Base-by-base conservation (phyloP, 1,140 invertebrate species). In the Piezodorus guildinii region DNA sequence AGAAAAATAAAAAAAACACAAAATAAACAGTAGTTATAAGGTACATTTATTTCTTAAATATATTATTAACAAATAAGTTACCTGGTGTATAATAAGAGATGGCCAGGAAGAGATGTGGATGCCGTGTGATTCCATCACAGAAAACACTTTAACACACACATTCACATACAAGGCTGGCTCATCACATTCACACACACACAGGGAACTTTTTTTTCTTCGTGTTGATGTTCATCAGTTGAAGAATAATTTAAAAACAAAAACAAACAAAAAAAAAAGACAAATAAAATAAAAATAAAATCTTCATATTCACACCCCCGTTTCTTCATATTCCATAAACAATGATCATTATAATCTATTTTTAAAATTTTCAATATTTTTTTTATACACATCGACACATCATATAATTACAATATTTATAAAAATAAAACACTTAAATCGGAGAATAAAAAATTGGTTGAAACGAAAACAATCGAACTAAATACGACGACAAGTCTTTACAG, bases 401-500 rank as follows among this genome's bases (percentile, higher is more conserved):
- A 56, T 56, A 56, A 56, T 56, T 56, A 56, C 52, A 56, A 56
- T 56, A 56, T 56, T 56, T 56, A 56, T 56, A 56, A 56, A 56
- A 56, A 56, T 56, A 56, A 56, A 56, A 56, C 52, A 56, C 52
- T 56, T 56, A 56, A 56, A 25, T 56, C 52, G 52, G 52, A 23
- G 52, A 56, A 56, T 56, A 56, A 56, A 49, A 56, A 56, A 56
- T 23, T 56, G 52, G 19, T 56, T 23, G 23, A 56, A 56, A 56
- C 52, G 52, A 56, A 56, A 56, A 56, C 52, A 56, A 56, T 23
- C 52, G 52, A 56, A 56, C 52, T 23, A 21, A 56, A 56, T 25
- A 56, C 52, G 52, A 56, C 52, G 52, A 56, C 9, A 25, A 56
- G 52, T 56, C 52, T 56, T 56, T 56, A 23, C 6, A 19, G 46